Evolutionary conservation across 2,888 invertebrate genomes (phyloP).

Genomic region (Drosophila algonquin): DNA sequence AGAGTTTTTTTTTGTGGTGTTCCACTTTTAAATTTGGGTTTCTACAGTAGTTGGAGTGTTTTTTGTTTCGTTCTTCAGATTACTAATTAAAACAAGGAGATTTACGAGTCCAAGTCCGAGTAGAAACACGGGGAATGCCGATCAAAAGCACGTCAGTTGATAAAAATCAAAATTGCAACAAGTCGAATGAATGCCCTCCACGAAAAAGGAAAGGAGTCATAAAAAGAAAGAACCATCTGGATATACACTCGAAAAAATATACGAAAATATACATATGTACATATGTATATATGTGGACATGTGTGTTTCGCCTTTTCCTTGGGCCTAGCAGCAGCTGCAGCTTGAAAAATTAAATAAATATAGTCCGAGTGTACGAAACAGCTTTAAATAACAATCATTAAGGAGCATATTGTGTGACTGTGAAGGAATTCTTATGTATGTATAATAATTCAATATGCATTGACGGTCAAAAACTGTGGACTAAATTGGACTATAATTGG

Average conservation of each 20-base stretch:
- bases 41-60: constrained; percentile 39
- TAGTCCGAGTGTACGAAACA: constrained; percentile 24
- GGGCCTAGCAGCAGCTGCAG: constrained; percentile 22
- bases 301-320: constrained; percentile 12
- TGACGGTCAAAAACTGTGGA: not conserved
- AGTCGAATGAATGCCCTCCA: constrained; percentile 1
- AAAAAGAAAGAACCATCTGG: constrained; percentile 20
- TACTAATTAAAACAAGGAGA: constrained; percentile 47
- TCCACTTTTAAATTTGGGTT: constrained; percentile 69
- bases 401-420: constrained; percentile 29
- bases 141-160: constrained; percentile 54
- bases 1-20: constrained; percentile 64
- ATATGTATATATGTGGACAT: not conserved
- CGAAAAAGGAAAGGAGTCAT: constrained; percentile 22
- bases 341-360: constrained; percentile 32
- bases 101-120: constrained; percentile 20
- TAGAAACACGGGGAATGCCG: constrained; percentile 40
- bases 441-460: constrained; percentile 4
- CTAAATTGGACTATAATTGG: not conserved
- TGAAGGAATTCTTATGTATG: constrained; percentile 27
- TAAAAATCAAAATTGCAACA: constrained; percentile 63
- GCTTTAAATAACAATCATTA: constrained; percentile 48
- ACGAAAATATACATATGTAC: not conserved
- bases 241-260: constrained; percentile 15
- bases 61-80: constrained; percentile 11